Conservation (phyloP, 2,797 vertebrate genomes). For the Apogon talboti region DNA sequence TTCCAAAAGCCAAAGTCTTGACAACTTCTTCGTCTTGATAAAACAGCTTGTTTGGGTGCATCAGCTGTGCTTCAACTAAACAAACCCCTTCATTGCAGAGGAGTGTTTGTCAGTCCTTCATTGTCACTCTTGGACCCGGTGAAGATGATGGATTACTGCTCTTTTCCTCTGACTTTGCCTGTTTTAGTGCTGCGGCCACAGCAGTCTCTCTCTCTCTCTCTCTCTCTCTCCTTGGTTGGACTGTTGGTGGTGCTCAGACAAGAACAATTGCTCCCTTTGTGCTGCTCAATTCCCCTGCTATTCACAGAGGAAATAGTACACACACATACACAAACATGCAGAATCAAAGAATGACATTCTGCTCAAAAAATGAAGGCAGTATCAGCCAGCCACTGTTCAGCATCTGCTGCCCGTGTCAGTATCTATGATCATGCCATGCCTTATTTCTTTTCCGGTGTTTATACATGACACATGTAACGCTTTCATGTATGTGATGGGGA, state of each 20-base stretch:
- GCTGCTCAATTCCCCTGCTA: slow-evolving; percentile 62
- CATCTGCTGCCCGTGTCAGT: slow-evolving; percentile 17
- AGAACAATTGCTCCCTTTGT: slow-evolving; percentile 80
- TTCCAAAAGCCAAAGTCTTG: slow-evolving; percentile 25
- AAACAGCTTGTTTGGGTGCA: neutral
- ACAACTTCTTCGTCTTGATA: neutral
- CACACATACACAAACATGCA: slow-evolving; percentile 22
- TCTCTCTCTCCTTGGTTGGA: slow-evolving; percentile 25
- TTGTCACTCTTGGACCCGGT: slow-evolving; percentile 30
- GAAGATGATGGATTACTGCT: slow-evolving; percentile 59
- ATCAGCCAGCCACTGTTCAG: slow-evolving; percentile 41
- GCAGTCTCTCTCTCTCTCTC: slow-evolving; percentile 33
- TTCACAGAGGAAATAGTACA: slow-evolving; percentile 57
- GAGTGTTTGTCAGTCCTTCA: slow-evolving; percentile 25
- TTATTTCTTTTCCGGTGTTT: slow-evolving; percentile 36
- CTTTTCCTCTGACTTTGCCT: slow-evolving; percentile 44
- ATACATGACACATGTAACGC: slow-evolving; percentile 42
- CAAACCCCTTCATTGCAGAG: slow-evolving; percentile 10
- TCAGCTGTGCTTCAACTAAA: slow-evolving; percentile 14
- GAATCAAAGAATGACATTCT: slow-evolving; percentile 66
- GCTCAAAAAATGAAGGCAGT: slow-evolving; percentile 56
- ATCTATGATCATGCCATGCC: slow-evolving; percentile 15
- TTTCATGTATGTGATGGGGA: slow-evolving; percentile 31
- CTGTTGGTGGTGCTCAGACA: slow-evolving; percentile 65
- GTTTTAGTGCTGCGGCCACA: slow-evolving; percentile 52